Evolutionary conservation across 2,113 vertebrate genomes (phyloP).

Genomic region (Phrynocephalus versicolor): DNA sequence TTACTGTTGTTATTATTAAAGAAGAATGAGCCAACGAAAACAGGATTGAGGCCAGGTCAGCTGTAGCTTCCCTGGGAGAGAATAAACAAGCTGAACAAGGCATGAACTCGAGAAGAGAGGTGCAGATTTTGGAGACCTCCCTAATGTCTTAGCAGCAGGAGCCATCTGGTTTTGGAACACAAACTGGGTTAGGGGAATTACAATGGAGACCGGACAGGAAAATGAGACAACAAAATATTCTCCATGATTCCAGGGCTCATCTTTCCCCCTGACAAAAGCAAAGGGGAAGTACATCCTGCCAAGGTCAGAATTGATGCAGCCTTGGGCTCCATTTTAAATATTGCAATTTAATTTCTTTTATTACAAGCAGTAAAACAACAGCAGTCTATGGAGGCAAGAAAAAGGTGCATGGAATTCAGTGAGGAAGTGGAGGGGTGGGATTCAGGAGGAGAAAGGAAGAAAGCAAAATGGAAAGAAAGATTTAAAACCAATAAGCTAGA

Average conservation of each 20-base stretch:
- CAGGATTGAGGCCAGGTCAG: slow-evolving; percentile 44
- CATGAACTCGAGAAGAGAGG: accelerated
- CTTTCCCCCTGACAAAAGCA: accelerated
- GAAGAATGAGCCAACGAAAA: slow-evolving; percentile 52
- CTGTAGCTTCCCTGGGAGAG: slow-evolving; percentile 58
- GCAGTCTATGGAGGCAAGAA: too few relatives aligned
- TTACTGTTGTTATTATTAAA: slow-evolving; percentile 30
- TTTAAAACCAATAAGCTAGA: neutral
- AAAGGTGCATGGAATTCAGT: neutral
- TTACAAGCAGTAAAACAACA: neutral
- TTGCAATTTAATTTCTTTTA: neutral
- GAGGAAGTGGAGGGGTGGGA: neutral
- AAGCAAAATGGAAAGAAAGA: neutral
- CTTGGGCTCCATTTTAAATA: neutral
- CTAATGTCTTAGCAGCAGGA: neutral
- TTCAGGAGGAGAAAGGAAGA: neutral
- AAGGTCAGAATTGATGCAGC: accelerated
- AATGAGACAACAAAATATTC: slow-evolving; percentile 17
- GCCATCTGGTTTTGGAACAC: slow-evolving; percentile 36
- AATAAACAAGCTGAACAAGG: slow-evolving; percentile 58
- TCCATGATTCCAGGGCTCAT: slow-evolving; percentile 11
- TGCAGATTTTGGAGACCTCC: slow-evolving; percentile 19
- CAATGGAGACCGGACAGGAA: neutral
- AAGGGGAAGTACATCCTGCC: neutral
- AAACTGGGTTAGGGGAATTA: slow-evolving; percentile 36